Base-by-base conservation (phyloP, 2,113 vertebrate genomes). In the Nanorana parkeri region DNA sequence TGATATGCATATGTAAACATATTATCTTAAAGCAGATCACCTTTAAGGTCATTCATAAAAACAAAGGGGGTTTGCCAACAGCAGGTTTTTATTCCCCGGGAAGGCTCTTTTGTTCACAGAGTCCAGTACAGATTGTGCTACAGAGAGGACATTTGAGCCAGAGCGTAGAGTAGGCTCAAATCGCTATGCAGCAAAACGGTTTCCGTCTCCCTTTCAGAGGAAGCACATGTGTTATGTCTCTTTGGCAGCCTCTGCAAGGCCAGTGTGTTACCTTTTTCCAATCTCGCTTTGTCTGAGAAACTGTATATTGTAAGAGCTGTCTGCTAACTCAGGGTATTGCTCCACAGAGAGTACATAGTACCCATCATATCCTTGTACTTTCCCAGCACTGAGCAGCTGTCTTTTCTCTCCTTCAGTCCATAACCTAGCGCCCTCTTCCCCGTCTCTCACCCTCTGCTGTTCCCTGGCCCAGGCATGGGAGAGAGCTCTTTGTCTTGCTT, bases 331-430 rank as follows among this genome's bases (percentile, higher is more conserved):
- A 0, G 98, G 98, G 94, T 99, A 99, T 94, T 99, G 98, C 93
- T 99, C 97, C 83, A 97, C 96, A 21, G 98, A 98, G 87, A 99
- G 97, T 92, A 99, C 95, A 85, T 98, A 99, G 94, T 99, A 99
- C 85, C 98, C 98, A 78, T 99, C 98, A 0, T 96, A 99, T 80
- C 98, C 97, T 91, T 96, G 92, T 79, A 99, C 98, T 83, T 96
- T 96, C 66, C 97, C 98, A 1, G 95, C 94, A 84, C 96, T 98
- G 81, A 99, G 92, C 78, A 99, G 93, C 93, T 99, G 98, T 91
- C 96, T 94, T 90, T 99, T 99, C 88, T 99, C 98, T 55, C 96
- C 97, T 90, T 99, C 98, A 76, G 96, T 99, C 98, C 98, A 99
- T 65, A 96, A 92, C 51, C 97, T 94, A 77, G 95, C 94, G 0